Conservation (phyloP, 2,888 invertebrate genomes). For the Ceraclea dissimilis region DNA sequence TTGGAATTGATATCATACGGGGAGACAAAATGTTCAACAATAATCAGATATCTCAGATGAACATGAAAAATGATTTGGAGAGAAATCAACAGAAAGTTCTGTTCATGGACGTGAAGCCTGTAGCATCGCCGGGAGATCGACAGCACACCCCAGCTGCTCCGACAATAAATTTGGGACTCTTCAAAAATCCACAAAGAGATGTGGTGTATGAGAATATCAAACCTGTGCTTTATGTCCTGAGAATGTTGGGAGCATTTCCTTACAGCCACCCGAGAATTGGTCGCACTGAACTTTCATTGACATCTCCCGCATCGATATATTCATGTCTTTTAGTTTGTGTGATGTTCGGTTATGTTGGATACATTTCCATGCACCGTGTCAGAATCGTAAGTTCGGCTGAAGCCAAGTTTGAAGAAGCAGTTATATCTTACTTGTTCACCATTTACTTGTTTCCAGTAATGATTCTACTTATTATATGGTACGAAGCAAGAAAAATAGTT, state of each 20-base stretch:
- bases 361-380: slow-evolving; percentile 55
- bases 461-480: slow-evolving; percentile 57
- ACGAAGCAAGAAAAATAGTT: slow-evolving; percentile 58
- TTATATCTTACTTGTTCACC: slow-evolving; percentile 67
- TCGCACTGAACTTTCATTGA: slow-evolving; percentile 41
- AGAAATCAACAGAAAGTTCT: slow-evolving; percentile 24
- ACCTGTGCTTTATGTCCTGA: slow-evolving; percentile 40
- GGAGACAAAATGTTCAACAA: neutral
- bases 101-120: slow-evolving; percentile 42
- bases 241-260: slow-evolving; percentile 56
- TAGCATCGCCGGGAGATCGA: slow-evolving; percentile 27
- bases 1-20: neutral
- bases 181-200: slow-evolving; percentile 29
- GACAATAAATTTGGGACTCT: neutral
- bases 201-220: slow-evolving; percentile 44
- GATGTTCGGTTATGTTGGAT: slow-evolving; percentile 49
- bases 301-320: slow-evolving; percentile 52
- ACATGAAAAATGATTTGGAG: neutral
- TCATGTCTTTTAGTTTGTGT: slow-evolving; percentile 46
- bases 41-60: neutral
- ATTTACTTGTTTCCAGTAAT: slow-evolving; percentile 62
- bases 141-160: neutral
- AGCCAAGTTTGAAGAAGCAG: slow-evolving; percentile 66
- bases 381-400: slow-evolving; percentile 53
- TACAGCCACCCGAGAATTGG: slow-evolving; percentile 46